Percentiles rank a stretch among this genome's conserved stretches.
These are phyloP conservation scores for Eubucco bourcierii DNA, from an alignment of 2,113 vertebrate genomes.

Conservation along the genomic window DNA sequence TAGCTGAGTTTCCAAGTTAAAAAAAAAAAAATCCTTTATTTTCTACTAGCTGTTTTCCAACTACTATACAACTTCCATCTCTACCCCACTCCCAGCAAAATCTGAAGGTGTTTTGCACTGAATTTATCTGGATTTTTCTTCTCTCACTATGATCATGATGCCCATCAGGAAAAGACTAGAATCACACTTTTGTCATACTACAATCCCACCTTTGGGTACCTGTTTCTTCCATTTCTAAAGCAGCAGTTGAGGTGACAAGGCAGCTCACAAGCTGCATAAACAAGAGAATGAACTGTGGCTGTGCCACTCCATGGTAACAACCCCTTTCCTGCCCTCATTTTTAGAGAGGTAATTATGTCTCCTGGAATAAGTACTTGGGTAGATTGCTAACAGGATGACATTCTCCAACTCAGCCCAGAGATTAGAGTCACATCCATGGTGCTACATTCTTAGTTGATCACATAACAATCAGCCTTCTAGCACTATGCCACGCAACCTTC, in stretches of 20 bases:
- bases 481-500: rapidly evolving
- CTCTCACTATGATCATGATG: background rate
- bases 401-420: background rate
- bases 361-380: background rate
- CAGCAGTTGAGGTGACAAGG: background rate
- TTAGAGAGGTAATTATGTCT: background rate
- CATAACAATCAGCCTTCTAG: background rate
- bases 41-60: background rate
- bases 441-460: background rate
- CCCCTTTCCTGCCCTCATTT: background rate
- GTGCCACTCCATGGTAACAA: background rate
- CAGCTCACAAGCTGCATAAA: background rate
- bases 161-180: background rate
- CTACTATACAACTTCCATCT: background rate
- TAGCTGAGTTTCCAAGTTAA: background rate
- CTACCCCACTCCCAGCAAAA: background rate
- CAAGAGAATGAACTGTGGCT: background rate
- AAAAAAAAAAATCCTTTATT: background rate
- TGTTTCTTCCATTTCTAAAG: background rate
- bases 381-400: background rate
- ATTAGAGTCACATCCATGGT: background rate
- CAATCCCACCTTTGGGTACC: background rate
- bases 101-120: background rate
- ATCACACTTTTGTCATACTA: background rate
- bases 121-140: background rate